Evolutionary conservation across 1,140 invertebrate genomes (phyloP).

Genomic region (Orchestia grillus): DNA sequence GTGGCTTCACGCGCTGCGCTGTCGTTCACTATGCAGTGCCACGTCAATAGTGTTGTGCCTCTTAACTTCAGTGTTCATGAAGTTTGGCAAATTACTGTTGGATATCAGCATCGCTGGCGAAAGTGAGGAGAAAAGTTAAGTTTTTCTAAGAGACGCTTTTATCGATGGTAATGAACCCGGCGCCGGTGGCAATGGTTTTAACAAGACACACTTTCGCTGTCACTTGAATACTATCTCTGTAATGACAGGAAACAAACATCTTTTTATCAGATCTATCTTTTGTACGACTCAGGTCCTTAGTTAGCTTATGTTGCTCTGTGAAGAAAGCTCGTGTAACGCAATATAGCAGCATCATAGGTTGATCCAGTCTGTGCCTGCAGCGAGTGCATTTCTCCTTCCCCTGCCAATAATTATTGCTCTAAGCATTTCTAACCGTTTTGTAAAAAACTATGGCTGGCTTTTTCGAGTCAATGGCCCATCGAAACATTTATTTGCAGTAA

Average conservation of each 20-base stretch:
- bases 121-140: neutral
- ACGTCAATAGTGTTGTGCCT: neutral
- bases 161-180: neutral
- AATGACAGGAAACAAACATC: constrained; percentile 51
- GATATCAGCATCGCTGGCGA: neutral
- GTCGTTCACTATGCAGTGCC: neutral
- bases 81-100: neutral
- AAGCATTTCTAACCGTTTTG: neutral
- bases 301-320: neutral
- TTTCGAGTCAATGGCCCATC: neutral
- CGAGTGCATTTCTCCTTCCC: neutral
- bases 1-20: neutral
- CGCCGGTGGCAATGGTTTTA: neutral
- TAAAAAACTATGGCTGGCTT: neutral
- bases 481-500: neutral
- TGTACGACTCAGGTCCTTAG: neutral
- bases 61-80: neutral
- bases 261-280: constrained; percentile 22
- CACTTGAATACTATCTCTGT: constrained; percentile 31
- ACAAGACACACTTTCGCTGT: constrained; percentile 52
- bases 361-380: neutral
- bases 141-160: neutral
- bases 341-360: neutral
- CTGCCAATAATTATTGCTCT: neutral
- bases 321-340: neutral